These are phyloP conservation scores for Glandiceps talaboti DNA, from an alignment of 53 echinoderm and acorn worm genomes.

Conservation along the genomic window DNA sequence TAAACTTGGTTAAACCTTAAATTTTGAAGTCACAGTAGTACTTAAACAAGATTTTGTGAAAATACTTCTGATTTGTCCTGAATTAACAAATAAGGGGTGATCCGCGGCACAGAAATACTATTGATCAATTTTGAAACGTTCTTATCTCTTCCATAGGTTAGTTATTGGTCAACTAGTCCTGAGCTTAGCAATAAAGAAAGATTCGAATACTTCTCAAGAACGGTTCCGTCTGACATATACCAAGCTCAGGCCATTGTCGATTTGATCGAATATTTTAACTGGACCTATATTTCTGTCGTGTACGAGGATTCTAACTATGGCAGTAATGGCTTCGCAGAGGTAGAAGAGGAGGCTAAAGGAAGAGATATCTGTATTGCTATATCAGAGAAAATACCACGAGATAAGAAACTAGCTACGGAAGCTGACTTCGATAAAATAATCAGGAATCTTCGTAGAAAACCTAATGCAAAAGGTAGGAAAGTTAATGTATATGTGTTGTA, in stretches of 20 bases:
- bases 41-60: too few species aligned
- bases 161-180: slow-evolving; percentile 88
- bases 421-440: not conserved
- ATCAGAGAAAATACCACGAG: not conserved
- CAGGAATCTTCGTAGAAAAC: not conserved
- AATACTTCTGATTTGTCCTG: too few species aligned
- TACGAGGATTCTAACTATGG: slow-evolving; percentile 47
- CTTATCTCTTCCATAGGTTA: slow-evolving; percentile 31
- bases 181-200: slow-evolving; percentile 77
- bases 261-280: slow-evolving; percentile 62
- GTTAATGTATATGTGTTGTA: too few species aligned
- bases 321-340: not conserved
- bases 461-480: not conserved
- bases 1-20: too few species aligned
- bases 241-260: slow-evolving; percentile 77
- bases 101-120: too few species aligned
- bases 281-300: slow-evolving; percentile 76
- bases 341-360: not conserved
- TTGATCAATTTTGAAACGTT: too few species aligned
- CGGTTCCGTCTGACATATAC: slow-evolving; percentile 76
- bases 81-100: too few species aligned
- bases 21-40: too few species aligned
- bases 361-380: not conserved
- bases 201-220: slow-evolving; percentile 86
- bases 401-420: not conserved